A percentile compares a stretch with the other conserved stretches of the same genome.
Conservation (phyloP, 2,113 vertebrate species). For the Strigops habroptila region DNA sequence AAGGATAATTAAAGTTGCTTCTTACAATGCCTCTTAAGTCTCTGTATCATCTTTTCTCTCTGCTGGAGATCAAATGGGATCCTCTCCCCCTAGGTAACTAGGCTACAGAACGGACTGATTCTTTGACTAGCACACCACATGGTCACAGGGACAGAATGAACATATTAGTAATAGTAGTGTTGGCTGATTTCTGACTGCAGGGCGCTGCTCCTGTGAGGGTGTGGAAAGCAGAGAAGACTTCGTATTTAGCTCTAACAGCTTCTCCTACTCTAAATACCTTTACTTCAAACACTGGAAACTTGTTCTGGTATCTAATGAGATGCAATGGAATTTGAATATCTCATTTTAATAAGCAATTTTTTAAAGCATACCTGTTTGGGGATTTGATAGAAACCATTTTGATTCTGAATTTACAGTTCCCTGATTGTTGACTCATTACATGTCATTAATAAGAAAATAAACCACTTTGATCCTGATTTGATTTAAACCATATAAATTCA, state of each 20-base stretch:
- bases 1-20: neutral
- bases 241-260: neutral
- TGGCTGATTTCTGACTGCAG: neutral
- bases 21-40: neutral
- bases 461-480: neutral
- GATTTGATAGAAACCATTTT: neutral
- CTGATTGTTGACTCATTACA: neutral
- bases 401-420: neutral
- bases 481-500: neutral
- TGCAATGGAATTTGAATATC: neutral
- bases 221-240: neutral
- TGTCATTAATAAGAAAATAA: neutral
- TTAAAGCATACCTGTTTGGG: neutral
- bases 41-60: neutral
- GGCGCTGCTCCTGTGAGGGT: neutral
- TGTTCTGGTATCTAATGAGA: neutral
- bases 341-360: neutral
- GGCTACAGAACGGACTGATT: neutral
- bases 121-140: neutral
- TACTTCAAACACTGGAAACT: neutral
- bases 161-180: fast-evolving
- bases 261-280: neutral
- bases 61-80: neutral
- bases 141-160: neutral
- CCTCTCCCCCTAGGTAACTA: neutral